Evolutionary conservation across 2,888 invertebrate genomes (phyloP), one percentile per base, ranked within the genome.

Genomic region (Hydroisotoma schaefferi): DNA sequence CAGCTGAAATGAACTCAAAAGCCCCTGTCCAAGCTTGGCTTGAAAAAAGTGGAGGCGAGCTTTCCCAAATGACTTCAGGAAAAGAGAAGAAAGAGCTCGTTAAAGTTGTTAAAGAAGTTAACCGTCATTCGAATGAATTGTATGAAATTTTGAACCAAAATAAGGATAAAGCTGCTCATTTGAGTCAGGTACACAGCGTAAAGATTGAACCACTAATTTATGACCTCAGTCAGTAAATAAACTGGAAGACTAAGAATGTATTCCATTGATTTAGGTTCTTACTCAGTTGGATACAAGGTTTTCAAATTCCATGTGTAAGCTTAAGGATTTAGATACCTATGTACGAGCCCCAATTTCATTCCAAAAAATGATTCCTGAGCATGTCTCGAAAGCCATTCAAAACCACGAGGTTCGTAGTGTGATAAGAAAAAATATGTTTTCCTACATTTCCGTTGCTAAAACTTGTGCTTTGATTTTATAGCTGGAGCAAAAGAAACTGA

Each of bases 401-500:
- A 85, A 87, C 47, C 87, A 88, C 61, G 87, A 89, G 69, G 75
- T 75, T 68, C 53, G 63, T 27, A n/a, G n/a, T n/a, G n/a, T n/a
- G n/a, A n/a, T 55, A 29, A 26, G 22, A 37, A 28, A 20, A 25
- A 22, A 23, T 38, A 10, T 43, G 10, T 23, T 28, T 40, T 37
- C 18, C 55, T 15, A 51, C 46, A 26, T 26, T n/a, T 10, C 26
- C 6, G 12, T 43, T 10, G 44, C 22, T 46, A 8, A 46, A 6
- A 18, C n/a, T 55, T 55, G 12, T 23, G 5, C 5, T 44, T 40
- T 23, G 8, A 2, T 54, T 52, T 54, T 65, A 12, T 55, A 75
- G 73, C 81, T 82, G 55, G 81, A 90, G 27, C 87, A 88, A 74
- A 85, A 84, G 61, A 83, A 82, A 5, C 87, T 92, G 43, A 88